Conservation (phyloP, 2,888 invertebrate species). For the Leptodirus hochenwartii region DNA sequence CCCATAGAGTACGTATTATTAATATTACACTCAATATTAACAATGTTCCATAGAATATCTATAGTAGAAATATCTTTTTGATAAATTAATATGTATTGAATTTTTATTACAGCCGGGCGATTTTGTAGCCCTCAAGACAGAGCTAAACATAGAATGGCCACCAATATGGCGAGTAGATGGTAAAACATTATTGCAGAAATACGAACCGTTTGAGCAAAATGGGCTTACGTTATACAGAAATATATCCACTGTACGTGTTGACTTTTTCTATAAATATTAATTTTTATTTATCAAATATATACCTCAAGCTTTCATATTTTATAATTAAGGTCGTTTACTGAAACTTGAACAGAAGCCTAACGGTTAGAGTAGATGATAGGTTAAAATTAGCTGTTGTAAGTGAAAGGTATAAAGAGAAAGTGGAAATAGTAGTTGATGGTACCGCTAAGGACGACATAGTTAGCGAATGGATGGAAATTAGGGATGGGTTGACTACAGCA, state of each 20-base stretch:
- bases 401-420: too few species aligned
- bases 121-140: constrained; percentile 72
- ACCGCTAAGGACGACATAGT: too few species aligned
- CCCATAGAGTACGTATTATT: constrained; percentile 32
- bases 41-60: not conserved
- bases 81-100: not conserved
- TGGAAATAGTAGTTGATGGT: too few species aligned
- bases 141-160: constrained; percentile 65
- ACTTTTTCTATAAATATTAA: constrained; percentile 6
- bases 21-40: not conserved
- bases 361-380: too few species aligned
- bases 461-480: too few species aligned
- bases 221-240: constrained; percentile 61
- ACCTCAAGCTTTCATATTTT: too few species aligned
- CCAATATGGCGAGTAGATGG: constrained; percentile 85
- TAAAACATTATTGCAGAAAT: constrained; percentile 64
- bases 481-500: too few species aligned
- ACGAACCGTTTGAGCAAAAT: constrained; percentile 65
- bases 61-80: not conserved
- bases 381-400: too few species aligned
- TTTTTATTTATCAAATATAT: constrained; percentile 2
- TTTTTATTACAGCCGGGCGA: constrained; percentile 69
- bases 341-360: too few species aligned
- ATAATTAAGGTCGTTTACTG: too few species aligned
- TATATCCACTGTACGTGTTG: constrained; percentile 59